Base-by-base conservation (phyloP, 2,888 invertebrate genomes). In the Prenolepis imparis region DNA sequence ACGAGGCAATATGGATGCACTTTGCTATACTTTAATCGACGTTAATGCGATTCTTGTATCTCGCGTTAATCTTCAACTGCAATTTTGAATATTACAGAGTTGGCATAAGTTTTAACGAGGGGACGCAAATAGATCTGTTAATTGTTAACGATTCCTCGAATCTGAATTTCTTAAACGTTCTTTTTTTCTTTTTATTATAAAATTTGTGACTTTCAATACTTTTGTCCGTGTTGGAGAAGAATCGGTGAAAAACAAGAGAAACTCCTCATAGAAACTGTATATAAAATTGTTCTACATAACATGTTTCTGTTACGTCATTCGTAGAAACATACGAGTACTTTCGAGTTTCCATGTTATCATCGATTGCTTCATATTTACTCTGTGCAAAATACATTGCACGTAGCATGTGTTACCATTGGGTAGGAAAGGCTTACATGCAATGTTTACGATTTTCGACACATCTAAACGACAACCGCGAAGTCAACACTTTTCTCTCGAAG, bases 401-500 rank as follows among this genome's bases (percentile, higher is more conserved):
- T 8, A 32, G 12, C 44, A 21, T 68, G 12, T 36, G 24, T 2
- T 12, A 39, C 21, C 15, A 36, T 36, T 18, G 55, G 6, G 18
- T 48, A 59, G 18, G 18, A 24, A 61, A 70, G 36, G 44, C 70
- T 78, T 80, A 67, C n/a, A 41, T 77, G 15, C 44, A 24, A 44
- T 44, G n/a, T 80, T 78, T 70, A 68, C 44, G 57, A 59, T 67
- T 52, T 68, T 68, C 28, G 32, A 48, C 32, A 36, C 18, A 59
- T 41, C 57, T 57, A 77, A 61, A 36, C 59, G 24, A 68, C 59
- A 68, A 78, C 15, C 41, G 55, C 66, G 28, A 44, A 32, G 57
- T 44, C 55, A 57, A 57, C 59, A 32, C 8, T 68, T 68, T 41
- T 36, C 36, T 80, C 44, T 80, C 59, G 36, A 78, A 61, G 68